These are phyloP conservation scores for Pardosa pseudoannulata DNA, from an alignment of 2,888 invertebrate species.

Conservation along the genomic window DNA sequence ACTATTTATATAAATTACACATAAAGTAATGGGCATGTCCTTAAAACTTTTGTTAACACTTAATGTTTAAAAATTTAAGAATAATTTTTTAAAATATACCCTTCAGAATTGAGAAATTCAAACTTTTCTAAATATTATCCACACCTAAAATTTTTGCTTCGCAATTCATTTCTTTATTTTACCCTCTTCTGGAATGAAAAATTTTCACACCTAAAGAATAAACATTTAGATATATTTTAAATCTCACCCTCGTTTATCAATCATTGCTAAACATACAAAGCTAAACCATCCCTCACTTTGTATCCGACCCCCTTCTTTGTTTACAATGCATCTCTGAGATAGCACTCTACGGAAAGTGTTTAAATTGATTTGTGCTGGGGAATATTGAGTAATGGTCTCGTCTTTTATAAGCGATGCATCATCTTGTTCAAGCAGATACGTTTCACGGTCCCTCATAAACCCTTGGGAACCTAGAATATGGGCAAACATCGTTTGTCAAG, in stretches of 20 bases:
- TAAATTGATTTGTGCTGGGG: constrained; percentile 70
- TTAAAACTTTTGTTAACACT: too few relatives aligned
- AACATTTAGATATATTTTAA: not conserved
- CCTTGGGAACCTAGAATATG: constrained; percentile 50
- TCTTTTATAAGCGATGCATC: constrained; percentile 72
- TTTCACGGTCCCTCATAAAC: constrained; percentile 66
- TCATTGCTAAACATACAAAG: not conserved
- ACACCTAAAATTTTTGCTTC: too few relatives aligned
- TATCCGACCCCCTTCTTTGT: constrained; percentile 45
- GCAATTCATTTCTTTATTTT: too few relatives aligned
- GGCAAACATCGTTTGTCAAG: constrained; percentile 70
- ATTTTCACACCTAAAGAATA: not conserved
- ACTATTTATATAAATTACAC: too few relatives aligned
- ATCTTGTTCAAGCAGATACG: constrained; percentile 62
- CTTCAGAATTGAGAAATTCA: too few relatives aligned
- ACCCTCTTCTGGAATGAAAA: too few relatives aligned
- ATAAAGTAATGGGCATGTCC: too few relatives aligned
- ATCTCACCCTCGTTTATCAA: not conserved
- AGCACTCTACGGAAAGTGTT: constrained; percentile 70
- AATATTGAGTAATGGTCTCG: constrained; percentile 70
- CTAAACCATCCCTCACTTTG: constrained; percentile 26
- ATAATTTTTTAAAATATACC: too few relatives aligned
- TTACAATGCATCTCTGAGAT: constrained; percentile 65
- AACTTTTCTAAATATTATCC: too few relatives aligned
- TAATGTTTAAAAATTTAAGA: too few relatives aligned